Conservation (phyloP, 2,888 invertebrate species). For the Ornithoptera priamus region DNA sequence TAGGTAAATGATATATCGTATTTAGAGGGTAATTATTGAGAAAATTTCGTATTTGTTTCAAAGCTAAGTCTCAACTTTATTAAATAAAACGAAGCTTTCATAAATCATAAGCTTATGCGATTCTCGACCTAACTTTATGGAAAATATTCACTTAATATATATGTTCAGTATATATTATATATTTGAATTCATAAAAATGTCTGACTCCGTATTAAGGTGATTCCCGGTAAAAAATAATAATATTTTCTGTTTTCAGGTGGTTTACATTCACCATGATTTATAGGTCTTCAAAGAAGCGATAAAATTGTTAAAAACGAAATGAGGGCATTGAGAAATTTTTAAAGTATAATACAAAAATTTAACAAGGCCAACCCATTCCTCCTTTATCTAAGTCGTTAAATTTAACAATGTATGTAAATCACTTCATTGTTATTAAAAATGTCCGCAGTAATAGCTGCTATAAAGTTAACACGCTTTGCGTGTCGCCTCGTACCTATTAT, state of each 20-base stretch:
- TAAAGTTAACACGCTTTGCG: constrained; percentile 47
- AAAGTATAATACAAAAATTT: constrained; percentile 8
- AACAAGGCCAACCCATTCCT: constrained; percentile 33
- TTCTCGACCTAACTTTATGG: too few relatives aligned
- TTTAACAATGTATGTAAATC: constrained; percentile 63
- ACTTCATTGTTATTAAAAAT: constrained; percentile 53
- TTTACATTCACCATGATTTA: background rate
- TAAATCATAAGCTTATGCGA: too few relatives aligned
- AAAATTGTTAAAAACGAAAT: constrained; percentile 5
- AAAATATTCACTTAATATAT: too few relatives aligned
- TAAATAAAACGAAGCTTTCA: too few relatives aligned
- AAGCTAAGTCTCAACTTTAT: too few relatives aligned
- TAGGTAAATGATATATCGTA: too few relatives aligned
- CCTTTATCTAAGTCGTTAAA: constrained; percentile 41
- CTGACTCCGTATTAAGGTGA: too few relatives aligned
- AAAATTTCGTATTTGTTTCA: too few relatives aligned
- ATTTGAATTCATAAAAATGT: too few relatives aligned
- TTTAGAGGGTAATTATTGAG: too few relatives aligned
- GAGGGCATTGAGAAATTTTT: constrained; percentile 3
- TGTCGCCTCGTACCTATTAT: constrained; percentile 33
- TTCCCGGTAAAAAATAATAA: background rate
- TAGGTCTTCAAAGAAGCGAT: background rate
- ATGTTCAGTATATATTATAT: too few relatives aligned
- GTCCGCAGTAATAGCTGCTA: constrained; percentile 40
- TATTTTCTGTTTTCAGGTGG: background rate